phyloP scores from a whole-genome alignment of 2,888 invertebrate genomes.

The Melipona beecheii region DNA sequence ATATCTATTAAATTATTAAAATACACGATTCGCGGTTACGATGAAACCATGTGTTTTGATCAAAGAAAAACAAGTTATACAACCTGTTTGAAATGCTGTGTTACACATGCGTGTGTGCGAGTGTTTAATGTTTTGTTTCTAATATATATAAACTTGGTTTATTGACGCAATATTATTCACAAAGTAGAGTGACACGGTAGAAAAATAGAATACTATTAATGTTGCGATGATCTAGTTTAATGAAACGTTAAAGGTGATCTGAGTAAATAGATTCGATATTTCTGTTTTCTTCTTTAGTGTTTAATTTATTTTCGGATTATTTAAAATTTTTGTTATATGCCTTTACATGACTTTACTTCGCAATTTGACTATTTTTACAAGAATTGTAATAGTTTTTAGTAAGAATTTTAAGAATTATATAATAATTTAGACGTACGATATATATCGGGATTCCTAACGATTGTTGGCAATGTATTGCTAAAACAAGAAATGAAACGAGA shows the following conservation, averaged over 20 bases:
- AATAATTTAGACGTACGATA: neutral
- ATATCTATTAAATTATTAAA: neutral
- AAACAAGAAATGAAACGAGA: neutral
- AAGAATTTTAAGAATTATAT: no score
- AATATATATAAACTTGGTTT: neutral
- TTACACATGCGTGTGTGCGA: no score
- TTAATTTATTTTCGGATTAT: no score
- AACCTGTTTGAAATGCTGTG: no score
- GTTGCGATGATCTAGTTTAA: no score
- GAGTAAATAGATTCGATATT: neutral
- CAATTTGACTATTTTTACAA: neutral
- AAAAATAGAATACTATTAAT: neutral
- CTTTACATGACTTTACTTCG: rapidly evolving
- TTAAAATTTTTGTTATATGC: no score
- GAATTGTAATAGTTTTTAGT: neutral
- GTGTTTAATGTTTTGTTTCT: neutral
- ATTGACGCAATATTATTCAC: neutral
- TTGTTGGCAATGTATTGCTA: neutral
- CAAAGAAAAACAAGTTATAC: neutral
- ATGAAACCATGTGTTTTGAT: neutral
- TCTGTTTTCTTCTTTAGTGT: no score
- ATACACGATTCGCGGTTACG: neutral
- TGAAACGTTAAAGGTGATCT: neutral
- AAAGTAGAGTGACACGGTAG: neutral
- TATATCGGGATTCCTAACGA: neutral